phyloP scores from a whole-genome alignment of 2,797 vertebrate species.

The Sylvia borin region DNA sequence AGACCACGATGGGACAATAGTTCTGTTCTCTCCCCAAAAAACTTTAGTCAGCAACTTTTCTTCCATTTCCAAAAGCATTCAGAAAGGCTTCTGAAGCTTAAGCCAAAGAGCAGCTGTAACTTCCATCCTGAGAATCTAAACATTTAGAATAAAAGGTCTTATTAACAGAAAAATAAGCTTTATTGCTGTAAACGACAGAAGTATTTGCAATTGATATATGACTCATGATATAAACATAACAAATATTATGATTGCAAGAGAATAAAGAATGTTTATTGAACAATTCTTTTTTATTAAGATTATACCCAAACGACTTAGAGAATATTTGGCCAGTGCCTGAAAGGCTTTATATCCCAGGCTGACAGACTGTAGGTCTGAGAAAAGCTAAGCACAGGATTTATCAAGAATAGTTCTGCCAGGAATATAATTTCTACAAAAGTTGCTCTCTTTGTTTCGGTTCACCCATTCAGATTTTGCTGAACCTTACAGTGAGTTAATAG shows the following conservation, averaged over 20 bases:
- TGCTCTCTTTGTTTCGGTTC: neutral
- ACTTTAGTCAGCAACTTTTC: neutral
- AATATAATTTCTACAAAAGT: neutral
- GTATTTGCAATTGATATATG: neutral
- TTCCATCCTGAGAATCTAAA: neutral
- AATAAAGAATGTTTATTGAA: neutral
- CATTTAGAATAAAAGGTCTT: neutral
- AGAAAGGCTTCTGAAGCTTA: neutral
- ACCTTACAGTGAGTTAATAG: neutral
- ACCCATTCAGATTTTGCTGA: neutral
- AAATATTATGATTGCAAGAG: neutral
- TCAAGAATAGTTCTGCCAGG: neutral
- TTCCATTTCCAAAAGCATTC: neutral
- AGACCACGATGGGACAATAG: neutral
- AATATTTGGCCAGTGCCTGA: neutral
- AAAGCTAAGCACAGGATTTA: neutral
- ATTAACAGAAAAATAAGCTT: neutral
- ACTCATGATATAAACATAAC: neutral
- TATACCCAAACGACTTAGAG: neutral
- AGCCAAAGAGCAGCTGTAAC: neutral
- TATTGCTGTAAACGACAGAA: neutral
- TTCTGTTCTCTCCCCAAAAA: neutral
- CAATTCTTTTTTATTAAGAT: neutral
- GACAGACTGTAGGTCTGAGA: neutral
- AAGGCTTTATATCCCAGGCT: neutral